phyloP scores from a whole-genome alignment of 2,113 vertebrate genomes.

The Vidua macroura region DNA sequence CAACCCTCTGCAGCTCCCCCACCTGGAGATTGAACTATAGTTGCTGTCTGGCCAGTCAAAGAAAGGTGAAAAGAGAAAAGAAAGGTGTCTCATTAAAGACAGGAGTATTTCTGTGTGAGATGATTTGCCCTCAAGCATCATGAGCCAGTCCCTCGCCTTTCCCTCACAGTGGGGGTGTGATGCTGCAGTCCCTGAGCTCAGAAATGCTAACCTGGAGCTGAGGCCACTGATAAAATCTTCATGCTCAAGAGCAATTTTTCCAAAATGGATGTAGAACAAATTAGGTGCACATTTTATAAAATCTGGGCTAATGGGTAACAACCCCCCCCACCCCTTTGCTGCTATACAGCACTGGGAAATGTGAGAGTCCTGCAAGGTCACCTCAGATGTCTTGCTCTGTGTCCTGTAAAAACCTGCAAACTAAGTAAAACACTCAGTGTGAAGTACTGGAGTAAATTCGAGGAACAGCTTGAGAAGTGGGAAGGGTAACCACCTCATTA shows the following conservation, averaged over 20 bases:
- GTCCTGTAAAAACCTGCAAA: not conserved
- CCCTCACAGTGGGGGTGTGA: rapidly evolving
- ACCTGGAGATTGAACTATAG: not conserved
- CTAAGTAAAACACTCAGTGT: not conserved
- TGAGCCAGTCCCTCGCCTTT: rapidly evolving
- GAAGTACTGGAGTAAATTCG: not conserved
- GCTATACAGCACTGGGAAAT: not conserved
- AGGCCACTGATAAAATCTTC: not conserved
- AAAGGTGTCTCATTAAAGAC: not conserved
- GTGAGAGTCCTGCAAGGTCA: not conserved
- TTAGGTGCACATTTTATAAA: not conserved
- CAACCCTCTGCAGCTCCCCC: not conserved
- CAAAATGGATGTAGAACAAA: not conserved
- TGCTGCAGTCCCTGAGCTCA: not conserved
- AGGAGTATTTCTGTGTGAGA: not conserved
- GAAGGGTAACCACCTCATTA: not conserved
- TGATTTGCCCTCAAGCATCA: not conserved
- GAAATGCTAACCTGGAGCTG: not conserved
- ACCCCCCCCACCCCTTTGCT: not conserved
- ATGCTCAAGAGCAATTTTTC: not conserved
- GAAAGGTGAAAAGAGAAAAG: not conserved
- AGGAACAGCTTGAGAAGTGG: not conserved
- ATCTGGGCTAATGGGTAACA: not conserved
- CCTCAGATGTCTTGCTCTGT: not conserved
- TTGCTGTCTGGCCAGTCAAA: not conserved